Evolutionary conservation across 2,888 invertebrate genomes (phyloP).

Genomic region (Rotaria sp.): DNA sequence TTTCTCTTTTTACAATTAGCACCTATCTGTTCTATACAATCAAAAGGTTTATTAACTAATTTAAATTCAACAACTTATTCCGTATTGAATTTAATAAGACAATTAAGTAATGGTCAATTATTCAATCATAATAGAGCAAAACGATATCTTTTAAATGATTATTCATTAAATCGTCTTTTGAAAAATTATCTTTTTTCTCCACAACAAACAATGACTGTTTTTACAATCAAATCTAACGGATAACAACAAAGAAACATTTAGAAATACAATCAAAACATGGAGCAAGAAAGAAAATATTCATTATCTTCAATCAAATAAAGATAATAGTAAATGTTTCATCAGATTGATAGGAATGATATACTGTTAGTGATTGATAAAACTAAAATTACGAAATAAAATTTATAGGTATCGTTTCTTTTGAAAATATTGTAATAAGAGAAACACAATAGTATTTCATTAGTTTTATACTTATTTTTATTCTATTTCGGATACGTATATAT

Average conservation of each 20-base stretch:
- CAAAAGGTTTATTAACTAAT: not conserved
- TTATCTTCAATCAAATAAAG: too few species aligned
- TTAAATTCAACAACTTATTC: not conserved
- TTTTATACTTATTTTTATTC: too few species aligned
- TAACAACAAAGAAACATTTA: not conserved
- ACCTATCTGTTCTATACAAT: not conserved
- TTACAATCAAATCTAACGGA: not conserved
- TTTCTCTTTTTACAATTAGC: conserved; percentile 15
- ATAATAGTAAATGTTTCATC: too few species aligned
- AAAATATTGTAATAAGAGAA: too few species aligned
- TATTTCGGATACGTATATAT: too few species aligned
- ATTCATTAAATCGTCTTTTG: conserved; percentile 13
- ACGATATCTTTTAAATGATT: not conserved
- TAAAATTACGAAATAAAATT: too few species aligned
- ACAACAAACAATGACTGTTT: not conserved
- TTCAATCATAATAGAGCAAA: not conserved
- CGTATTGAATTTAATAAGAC: not conserved
- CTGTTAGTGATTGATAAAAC: too few species aligned
- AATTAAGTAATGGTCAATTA: conserved; percentile 8
- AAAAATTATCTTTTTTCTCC: not conserved
- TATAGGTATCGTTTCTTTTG: too few species aligned
- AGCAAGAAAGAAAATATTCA: too few species aligned
- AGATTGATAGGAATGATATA: too few species aligned
- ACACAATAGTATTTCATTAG: too few species aligned
- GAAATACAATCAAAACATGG: too few species aligned